A percentile compares a stretch with the other conserved stretches of the same genome.
Conservation (phyloP, 2,113 vertebrate genomes). For the Hippoglossus stenolepis region DNA sequence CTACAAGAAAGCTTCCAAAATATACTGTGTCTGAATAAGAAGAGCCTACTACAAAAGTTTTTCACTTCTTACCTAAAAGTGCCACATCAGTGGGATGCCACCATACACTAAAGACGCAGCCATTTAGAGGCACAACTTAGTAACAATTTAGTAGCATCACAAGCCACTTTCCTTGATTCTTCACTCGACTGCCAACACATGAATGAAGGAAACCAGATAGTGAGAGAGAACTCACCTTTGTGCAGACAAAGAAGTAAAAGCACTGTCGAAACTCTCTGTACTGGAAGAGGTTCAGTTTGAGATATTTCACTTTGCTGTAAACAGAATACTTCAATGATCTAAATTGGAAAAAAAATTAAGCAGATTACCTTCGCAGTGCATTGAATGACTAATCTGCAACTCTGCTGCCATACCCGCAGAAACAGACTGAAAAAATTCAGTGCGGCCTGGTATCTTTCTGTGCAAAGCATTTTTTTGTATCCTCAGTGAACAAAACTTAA, state of each 20-base stretch:
- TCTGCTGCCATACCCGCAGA: not conserved
- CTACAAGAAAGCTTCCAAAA: not conserved
- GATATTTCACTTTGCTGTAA: conserved; percentile 14
- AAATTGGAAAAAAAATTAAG: conserved; percentile 30
- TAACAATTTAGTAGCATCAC: conserved; percentile 14
- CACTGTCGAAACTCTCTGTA: conserved; percentile 7
- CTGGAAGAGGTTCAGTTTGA: not conserved
- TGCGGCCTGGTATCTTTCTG: not conserved
- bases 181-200: not conserved
- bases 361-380: conserved; percentile 7
- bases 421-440: not conserved
- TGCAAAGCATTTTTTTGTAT: not conserved
- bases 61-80: not conserved
- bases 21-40: not conserved
- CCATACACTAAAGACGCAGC: not conserved
- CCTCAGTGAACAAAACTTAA: not conserved
- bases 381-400: conserved; percentile 2
- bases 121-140: not conserved
- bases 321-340: conserved; percentile 20
- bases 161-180: not conserved
- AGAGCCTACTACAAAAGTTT: not conserved
- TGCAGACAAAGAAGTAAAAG: conserved; percentile 4
- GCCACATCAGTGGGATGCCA: not conserved
- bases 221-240: conserved; percentile 12
- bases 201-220: not conserved